Base-by-base conservation (phyloP, 2,797 vertebrate species). In the Natrix natrix region DNA sequence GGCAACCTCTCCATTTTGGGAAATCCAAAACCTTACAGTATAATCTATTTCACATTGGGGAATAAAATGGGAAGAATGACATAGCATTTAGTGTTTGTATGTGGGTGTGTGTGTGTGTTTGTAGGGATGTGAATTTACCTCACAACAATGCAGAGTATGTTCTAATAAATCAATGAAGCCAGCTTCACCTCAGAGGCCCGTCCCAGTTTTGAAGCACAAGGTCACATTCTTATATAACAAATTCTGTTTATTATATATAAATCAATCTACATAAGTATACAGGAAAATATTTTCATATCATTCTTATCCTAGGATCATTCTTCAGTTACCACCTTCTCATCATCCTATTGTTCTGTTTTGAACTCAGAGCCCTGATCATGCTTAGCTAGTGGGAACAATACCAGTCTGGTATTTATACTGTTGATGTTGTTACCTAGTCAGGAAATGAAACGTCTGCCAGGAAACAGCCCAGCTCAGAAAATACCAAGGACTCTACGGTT, bases 181-280 rank as follows among this genome's bases (percentile, higher is more conserved):
- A 74, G 14, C 5, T 1, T n/a, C 3, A 48, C 10, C 22, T 52
- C 43, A 28, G 56, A 55, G 56, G 20, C 63, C 5, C 7, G 1
- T 22, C 55, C 28, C 16, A 32, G 32, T 63, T n/a, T 60, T 48
- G n/a, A 54, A 86, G 32, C 32, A 57, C 11, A 91, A 90, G 37
- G 37, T 89, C 90, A 86, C 69, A 66, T 4, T 16, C 32, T 24
- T 86, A 37, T 89, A 63, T 63, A 91, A 86, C 26, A 91, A 91
- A 16, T 91, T 60, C 26, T 63, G 52, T 93, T 93, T 93, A 89
- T 93, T 93, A 57, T 66, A 54, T 86, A 91, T 59, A 89, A 43
- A 66, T 91, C 52, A 43, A 48, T 66, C 83, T 88, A 83, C 57
- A 61, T 1, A 22, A 90, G 52, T 90, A 48, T 83, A 4, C 43